phyloP scores from a whole-genome alignment of 1,140 invertebrate species.

The Drosophila tropicalis region DNA sequence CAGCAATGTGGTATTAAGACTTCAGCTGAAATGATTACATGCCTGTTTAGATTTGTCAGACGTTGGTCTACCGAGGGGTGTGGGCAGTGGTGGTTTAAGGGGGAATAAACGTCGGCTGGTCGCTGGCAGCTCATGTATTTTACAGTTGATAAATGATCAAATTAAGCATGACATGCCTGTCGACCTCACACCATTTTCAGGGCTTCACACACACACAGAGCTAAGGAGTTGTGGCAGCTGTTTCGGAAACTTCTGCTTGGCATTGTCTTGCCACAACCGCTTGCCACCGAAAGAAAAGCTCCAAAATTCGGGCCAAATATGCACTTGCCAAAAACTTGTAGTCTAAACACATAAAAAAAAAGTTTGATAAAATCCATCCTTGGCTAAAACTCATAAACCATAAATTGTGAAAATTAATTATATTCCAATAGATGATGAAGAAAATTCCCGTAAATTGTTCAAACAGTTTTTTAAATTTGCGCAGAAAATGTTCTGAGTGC shows the following conservation, averaged over 20 bases:
- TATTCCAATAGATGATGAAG: too few relatives aligned
- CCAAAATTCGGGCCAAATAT: slow-evolving; percentile 13
- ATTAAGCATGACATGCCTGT: slow-evolving; percentile 66
- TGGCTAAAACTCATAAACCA: slow-evolving; percentile 18
- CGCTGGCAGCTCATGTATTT: slow-evolving; percentile 66
- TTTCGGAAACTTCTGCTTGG: slow-evolving; percentile 42
- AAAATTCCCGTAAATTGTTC: background rate
- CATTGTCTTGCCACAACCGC: slow-evolving; percentile 59
- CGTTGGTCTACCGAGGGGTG: slow-evolving; percentile 6
- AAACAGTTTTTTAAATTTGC: background rate
- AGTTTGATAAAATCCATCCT: too few relatives aligned
- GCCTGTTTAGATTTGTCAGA: slow-evolving; percentile 81
- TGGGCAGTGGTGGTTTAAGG: background rate
- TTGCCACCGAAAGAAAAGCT: slow-evolving; percentile 27
- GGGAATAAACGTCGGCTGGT: slow-evolving; percentile 21
- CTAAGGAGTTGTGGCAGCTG: slow-evolving; percentile 48
- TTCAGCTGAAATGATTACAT: slow-evolving; percentile 80
- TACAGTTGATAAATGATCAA: slow-evolving; percentile 81
- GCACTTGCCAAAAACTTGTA: slow-evolving; percentile 8
- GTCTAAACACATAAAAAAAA: background rate
- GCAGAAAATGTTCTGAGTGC: background rate
- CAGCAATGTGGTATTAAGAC: slow-evolving; percentile 72
- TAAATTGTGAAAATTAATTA: background rate
- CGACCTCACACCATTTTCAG: slow-evolving; percentile 17
- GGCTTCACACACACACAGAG: background rate